These are phyloP conservation scores for Burhinus bistriatus DNA, from an alignment of 2,113 vertebrate species.

Conservation along the genomic window DNA sequence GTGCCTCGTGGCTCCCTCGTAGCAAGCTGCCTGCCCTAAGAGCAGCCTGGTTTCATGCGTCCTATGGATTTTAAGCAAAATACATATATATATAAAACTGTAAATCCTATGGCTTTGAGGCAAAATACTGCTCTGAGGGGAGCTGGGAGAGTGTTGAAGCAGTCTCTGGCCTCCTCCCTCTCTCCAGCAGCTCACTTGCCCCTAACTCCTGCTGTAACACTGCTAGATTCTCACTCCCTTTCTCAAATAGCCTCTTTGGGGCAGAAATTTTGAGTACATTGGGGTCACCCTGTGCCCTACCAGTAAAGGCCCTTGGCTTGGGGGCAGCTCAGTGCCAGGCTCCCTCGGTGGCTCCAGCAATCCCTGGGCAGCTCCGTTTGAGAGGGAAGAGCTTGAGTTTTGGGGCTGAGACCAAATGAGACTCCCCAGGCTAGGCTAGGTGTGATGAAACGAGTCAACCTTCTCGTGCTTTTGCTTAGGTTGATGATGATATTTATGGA, in stretches of 20 bases:
- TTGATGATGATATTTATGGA: accelerated
- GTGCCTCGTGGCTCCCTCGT: accelerated
- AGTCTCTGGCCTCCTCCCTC: neutral
- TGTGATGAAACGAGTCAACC: accelerated
- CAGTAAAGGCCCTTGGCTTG: neutral
- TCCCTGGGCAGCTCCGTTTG: neutral
- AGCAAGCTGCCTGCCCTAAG: neutral
- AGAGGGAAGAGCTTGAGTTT: neutral
- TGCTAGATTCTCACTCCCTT: neutral
- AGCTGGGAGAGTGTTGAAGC: neutral
- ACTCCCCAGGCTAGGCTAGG: neutral
- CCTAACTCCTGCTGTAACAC: neutral
- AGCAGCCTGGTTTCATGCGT: neutral
- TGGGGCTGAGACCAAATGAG: neutral
- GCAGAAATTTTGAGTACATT: neutral
- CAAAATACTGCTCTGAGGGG: neutral
- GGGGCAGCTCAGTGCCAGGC: neutral
- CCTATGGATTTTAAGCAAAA: neutral
- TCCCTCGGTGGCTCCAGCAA: neutral
- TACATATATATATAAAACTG: accelerated
- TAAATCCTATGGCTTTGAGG: neutral
- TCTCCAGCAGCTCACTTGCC: neutral
- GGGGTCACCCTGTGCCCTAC: neutral
- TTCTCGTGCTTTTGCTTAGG: neutral
- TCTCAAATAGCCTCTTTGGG: neutral